A percentile compares a stretch with the other conserved stretches of the same genome.
Conservation (phyloP, 2,888 invertebrate genomes). For the Leistus spinibarbis region DNA sequence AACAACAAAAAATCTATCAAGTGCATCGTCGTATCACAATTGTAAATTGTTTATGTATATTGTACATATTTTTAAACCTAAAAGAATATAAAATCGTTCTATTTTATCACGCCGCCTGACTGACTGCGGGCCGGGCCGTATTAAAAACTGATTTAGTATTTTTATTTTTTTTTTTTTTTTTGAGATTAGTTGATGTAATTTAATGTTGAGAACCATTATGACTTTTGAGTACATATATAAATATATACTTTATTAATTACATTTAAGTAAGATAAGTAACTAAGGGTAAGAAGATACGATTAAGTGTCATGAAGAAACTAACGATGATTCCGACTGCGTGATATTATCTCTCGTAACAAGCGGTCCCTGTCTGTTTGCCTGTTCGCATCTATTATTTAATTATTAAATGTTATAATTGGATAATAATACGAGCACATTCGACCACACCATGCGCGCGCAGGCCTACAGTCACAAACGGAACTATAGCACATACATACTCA, state of each 20-base stretch:
- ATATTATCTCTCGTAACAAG: conserved; percentile 30
- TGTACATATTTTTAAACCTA: conserved; percentile 55
- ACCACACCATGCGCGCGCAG: conserved; percentile 11
- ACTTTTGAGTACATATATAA: conserved; percentile 42
- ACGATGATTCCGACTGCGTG: conserved; percentile 37
- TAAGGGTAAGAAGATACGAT: conserved; percentile 35
- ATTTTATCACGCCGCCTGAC: conserved; percentile 48
- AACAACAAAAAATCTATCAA: conserved; percentile 20
- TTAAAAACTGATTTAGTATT: conserved; percentile 33
- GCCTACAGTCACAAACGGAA: background rate
- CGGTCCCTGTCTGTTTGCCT: conserved; percentile 37
- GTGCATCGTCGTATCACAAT: conserved; percentile 47
- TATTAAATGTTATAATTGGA: background rate
- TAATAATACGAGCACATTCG: conserved; percentile 10
- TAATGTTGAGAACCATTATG: conserved; percentile 40
- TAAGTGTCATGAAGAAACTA: conserved; percentile 28
- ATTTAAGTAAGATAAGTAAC: conserved; percentile 35
- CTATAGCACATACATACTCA: background rate
- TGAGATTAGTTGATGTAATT: conserved; percentile 43
- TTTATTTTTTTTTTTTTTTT: conserved; percentile 5
- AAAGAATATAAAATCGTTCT: conserved; percentile 45
- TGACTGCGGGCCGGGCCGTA: conserved; percentile 48
- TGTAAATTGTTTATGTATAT: conserved; percentile 54
- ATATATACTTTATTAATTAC: conserved; percentile 37
- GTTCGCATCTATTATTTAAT: conserved; percentile 3